Evolutionary conservation across 1,140 invertebrate species (phyloP).

Genomic region (Proctacanthus coquilletti): DNA sequence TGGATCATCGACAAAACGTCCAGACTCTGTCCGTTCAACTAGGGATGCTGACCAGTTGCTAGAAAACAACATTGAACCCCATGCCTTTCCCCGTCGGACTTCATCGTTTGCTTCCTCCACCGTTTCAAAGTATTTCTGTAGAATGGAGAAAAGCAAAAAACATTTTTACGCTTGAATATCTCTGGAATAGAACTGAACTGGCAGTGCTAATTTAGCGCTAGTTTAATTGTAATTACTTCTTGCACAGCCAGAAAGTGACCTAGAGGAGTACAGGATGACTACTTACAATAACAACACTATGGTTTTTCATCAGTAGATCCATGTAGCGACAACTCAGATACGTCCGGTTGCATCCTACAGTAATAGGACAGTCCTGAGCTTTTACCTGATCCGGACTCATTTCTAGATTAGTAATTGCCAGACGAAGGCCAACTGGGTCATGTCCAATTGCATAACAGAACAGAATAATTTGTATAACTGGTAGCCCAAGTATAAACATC

Average conservation of each 20-base stretch:
- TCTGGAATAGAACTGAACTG: too few species aligned
- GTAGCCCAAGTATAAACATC: slow-evolving; percentile 80
- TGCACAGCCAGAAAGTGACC: too few species aligned
- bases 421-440: slow-evolving; percentile 63
- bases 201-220: too few species aligned
- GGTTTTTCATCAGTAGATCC: slow-evolving; percentile 43
- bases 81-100: slow-evolving; percentile 57
- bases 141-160: slow-evolving; percentile 4
- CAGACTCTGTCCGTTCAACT: slow-evolving; percentile 48
- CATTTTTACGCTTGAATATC: too few species aligned
- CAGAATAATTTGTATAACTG: slow-evolving; percentile 80
- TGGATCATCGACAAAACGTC: slow-evolving; percentile 47
- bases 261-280: too few species aligned
- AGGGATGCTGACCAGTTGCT: slow-evolving; percentile 69
- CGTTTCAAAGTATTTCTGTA: slow-evolving; percentile 32
- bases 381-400: slow-evolving; percentile 38
- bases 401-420: slow-evolving; percentile 80
- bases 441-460: slow-evolving; percentile 90
- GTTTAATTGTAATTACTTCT: too few species aligned
- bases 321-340: slow-evolving; percentile 63
- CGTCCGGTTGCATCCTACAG: slow-evolving; percentile 44
- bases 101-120: slow-evolving; percentile 45
- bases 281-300: slow-evolving; percentile 42
- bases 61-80: slow-evolving; percentile 68
- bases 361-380: slow-evolving; percentile 34